Evolutionary conservation across 2,113 vertebrate species (phyloP).

Genomic region (Vanacampus margaritifer): DNA sequence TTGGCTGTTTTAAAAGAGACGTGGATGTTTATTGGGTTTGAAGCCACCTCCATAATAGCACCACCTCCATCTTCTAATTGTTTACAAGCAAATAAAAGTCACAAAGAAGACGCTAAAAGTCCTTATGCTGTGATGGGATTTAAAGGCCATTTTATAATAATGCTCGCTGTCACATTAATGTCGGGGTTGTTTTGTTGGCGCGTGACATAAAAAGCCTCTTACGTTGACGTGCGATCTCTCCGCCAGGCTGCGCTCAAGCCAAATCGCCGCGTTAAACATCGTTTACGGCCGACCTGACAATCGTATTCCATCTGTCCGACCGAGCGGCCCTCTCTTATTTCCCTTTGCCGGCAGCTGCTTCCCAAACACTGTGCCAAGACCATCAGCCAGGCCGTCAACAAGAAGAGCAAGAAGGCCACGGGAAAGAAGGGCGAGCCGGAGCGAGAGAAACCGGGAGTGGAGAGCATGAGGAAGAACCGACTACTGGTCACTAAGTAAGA

Average conservation of each 20-base stretch:
- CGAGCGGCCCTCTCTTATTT: not conserved
- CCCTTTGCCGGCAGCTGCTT: constrained; percentile 77
- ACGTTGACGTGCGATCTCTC: not conserved
- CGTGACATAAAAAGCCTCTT: constrained; percentile 19
- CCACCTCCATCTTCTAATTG: not conserved
- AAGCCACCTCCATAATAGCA: not conserved
- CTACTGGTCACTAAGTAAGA: constrained; percentile 97
- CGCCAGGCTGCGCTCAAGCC: not conserved
- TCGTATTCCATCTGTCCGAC: not conserved
- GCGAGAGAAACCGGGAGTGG: constrained; percentile 95
- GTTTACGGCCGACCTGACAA: not conserved
- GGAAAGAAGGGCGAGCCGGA: constrained; percentile 99
- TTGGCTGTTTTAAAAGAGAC: not conserved
- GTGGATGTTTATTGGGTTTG: not conserved
- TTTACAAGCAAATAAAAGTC: not conserved
- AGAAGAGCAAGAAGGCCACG: constrained; percentile 95
- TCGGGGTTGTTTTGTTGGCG: constrained; percentile 5
- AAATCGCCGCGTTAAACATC: not conserved
- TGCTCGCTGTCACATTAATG: constrained; percentile 18
- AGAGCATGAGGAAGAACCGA: constrained; percentile 99
- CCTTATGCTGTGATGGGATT: not conserved
- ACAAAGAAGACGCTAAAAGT: not conserved
- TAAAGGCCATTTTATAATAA: not conserved
- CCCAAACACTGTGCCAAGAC: constrained; percentile 99
- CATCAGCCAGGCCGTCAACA: constrained; percentile 99